These are phyloP conservation scores for Campoplex capitator DNA, from an alignment of 2,888 invertebrate genomes.

Conservation along the genomic window DNA sequence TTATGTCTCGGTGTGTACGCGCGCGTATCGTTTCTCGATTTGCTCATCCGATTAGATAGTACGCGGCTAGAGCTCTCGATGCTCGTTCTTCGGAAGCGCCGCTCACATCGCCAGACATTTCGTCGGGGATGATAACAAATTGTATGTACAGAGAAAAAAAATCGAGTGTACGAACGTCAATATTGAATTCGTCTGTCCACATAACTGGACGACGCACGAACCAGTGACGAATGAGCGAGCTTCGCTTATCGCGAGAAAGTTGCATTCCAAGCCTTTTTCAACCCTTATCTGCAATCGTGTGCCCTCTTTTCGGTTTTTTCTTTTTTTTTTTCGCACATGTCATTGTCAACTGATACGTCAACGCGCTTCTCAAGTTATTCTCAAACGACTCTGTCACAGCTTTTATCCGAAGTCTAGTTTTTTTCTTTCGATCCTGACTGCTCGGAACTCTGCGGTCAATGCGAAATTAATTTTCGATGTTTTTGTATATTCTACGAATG, in stretches of 20 bases:
- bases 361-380: slow-evolving; percentile 36
- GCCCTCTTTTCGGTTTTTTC: slow-evolving; percentile 27
- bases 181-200: slow-evolving; percentile 44
- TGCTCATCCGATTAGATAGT: slow-evolving; percentile 61
- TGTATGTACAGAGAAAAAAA: slow-evolving; percentile 29
- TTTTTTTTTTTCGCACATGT: neutral
- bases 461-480: too few relatives aligned
- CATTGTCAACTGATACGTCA: slow-evolving; percentile 23
- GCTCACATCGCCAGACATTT: slow-evolving; percentile 32
- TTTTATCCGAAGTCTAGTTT: too few relatives aligned
- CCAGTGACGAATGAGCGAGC: slow-evolving; percentile 25
- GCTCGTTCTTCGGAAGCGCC: neutral
- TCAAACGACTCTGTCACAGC: neutral
- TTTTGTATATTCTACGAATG: too few relatives aligned
- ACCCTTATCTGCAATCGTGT: slow-evolving; percentile 45
- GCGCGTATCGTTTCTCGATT: slow-evolving; percentile 18
- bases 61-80: neutral
- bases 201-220: slow-evolving; percentile 27
- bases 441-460: too few relatives aligned
- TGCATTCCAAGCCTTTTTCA: slow-evolving; percentile 33
- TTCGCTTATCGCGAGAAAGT: slow-evolving; percentile 49
- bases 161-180: slow-evolving; percentile 50
- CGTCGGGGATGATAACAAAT: slow-evolving; percentile 59
- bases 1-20: slow-evolving; percentile 6
- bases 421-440: too few relatives aligned